Base-by-base conservation (phyloP, 2,797 vertebrate species). In the Hippopotamyrus pictus region DNA sequence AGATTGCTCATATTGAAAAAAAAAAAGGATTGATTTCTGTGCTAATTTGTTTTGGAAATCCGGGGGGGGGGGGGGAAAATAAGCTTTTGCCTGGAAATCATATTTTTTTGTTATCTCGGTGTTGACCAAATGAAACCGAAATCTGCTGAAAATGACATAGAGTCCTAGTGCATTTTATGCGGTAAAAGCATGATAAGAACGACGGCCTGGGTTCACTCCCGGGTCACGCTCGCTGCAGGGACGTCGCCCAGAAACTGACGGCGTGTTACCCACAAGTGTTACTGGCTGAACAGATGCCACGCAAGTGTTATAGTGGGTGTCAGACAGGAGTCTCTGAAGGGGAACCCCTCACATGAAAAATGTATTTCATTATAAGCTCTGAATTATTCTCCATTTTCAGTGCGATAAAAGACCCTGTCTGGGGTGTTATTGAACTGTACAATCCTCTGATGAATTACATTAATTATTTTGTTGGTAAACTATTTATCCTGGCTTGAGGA, bases 391-490 rank as follows among this genome's bases (percentile, higher is more conserved):
- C 54, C 51, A 82, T 90, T 88, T 22, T 90, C 86, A 17, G 44
- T 14, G 19, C 86, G 41, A 37, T 57, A 48, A 62, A 84, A 85
- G 53, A 51, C 51, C 44, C 5, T 46, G 14, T 54, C 89, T 90
- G 14, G 19, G 69, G 48, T 88, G 53, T 53, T 59, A 76, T 48
- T 51, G 87, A 90, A 90, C 22, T 87, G 86, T 29, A 87, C 84
- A 54, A 59, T 89, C 85, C 62, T 89, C 89, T 51, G 48, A 86
- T 69, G 84, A 87, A 87, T 87, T 79, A 90, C 51, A 44, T 85
- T 89, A 86, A 87, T 89, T 37, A 79, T 87, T 87, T 89, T 89
- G 46, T 48, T 65, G 85, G 62, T 89, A 87, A 89, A 89, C 85
- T 53, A 89, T 89, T 65, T 85, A 86, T 73, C 48, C 48, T 50